Conservation (phyloP, 2,888 invertebrate species). For the Eubasilissa splendida region DNA sequence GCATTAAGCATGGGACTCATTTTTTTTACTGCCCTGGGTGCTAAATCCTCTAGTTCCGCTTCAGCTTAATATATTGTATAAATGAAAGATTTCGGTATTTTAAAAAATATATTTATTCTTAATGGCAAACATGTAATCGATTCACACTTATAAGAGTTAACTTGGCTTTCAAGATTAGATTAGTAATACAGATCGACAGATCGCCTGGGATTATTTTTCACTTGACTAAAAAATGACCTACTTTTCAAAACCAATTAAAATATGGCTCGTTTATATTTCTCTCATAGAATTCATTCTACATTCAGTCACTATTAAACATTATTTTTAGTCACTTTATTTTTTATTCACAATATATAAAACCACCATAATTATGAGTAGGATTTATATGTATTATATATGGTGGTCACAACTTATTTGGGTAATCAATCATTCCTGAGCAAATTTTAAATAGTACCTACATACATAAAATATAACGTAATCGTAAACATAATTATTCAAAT, state of each 20-base stretch:
- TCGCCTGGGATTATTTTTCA: neutral
- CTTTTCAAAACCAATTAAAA: neutral
- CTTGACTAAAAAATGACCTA: neutral
- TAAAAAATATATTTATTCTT: conserved; percentile 51
- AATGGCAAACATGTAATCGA: conserved; percentile 54
- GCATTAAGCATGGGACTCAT: too few species aligned
- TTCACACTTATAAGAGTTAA: neutral
- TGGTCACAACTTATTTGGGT: neutral
- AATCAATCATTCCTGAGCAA: conserved; percentile 18
- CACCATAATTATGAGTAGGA: too few species aligned
- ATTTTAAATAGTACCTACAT: neutral
- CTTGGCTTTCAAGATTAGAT: neutral
- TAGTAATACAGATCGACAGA: neutral
- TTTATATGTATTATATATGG: neutral
- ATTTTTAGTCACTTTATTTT: neutral
- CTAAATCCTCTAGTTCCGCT: too few species aligned
- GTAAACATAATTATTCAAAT: conserved; percentile 14
- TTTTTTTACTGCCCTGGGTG: too few species aligned
- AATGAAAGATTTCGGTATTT: neutral
- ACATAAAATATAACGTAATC: neutral
- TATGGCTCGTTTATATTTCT: conserved; percentile 6
- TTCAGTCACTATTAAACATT: neutral
- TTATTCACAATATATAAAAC: neutral
- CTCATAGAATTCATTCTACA: neutral
- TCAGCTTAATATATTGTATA: too few species aligned